phyloP scores from a whole-genome alignment of 2,113 vertebrate species.

The Pterocles gutturalis region DNA sequence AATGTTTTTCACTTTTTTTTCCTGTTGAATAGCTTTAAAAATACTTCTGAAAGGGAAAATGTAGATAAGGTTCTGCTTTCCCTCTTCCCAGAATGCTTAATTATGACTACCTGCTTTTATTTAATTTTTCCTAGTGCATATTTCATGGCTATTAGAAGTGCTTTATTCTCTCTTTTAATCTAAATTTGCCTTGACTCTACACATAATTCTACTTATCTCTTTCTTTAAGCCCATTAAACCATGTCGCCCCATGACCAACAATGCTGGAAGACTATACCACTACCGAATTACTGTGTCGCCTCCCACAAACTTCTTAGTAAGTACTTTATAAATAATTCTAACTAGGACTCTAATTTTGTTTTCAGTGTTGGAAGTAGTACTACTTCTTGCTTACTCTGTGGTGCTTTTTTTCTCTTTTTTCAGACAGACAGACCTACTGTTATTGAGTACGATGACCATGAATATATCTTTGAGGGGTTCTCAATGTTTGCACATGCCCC shows the following conservation, averaged over 20 bases:
- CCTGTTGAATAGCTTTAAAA: neutral
- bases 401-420: constrained; percentile 46
- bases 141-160: constrained; percentile 36
- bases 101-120: constrained; percentile 43
- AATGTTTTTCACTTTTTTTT: neutral
- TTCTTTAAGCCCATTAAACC: constrained; percentile 84
- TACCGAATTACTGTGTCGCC: constrained; percentile 98
- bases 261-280: constrained; percentile 93
- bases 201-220: constrained; percentile 28
- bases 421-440: constrained; percentile 97
- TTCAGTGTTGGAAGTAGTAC: neutral
- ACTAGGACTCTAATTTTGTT: neutral
- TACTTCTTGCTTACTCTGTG: neutral
- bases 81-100: neutral
- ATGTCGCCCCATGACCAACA: constrained; percentile 96
- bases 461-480: constrained; percentile 99
- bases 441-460: constrained; percentile 97
- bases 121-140: constrained; percentile 9
- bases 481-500: constrained; percentile 96
- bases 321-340: constrained; percentile 30
- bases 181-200: constrained; percentile 51
- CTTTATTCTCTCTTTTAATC: constrained; percentile 51
- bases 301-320: constrained; percentile 97
- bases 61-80: neutral
- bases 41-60: neutral